Percentiles rank a stretch among this genome's conserved stretches.
These are phyloP conservation scores for Sarcophaga variegata DNA, from an alignment of 2,888 invertebrate genomes.

Conservation along the genomic window DNA sequence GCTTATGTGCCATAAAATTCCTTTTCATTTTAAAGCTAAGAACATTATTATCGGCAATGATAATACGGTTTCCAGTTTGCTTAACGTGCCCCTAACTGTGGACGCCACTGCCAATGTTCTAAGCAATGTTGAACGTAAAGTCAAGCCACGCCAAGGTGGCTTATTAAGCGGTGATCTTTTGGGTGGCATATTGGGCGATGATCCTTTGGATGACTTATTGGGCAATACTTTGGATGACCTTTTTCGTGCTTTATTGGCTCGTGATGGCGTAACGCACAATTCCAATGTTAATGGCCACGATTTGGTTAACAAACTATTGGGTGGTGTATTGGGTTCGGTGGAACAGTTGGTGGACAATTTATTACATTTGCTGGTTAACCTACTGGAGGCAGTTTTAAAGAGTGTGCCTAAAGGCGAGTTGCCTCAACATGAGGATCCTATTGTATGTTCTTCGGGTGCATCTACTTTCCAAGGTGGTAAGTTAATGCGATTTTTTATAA, in stretches of 20 bases:
- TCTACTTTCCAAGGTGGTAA: background rate
- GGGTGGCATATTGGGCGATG: background rate
- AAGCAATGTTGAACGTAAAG: conserved; percentile 15
- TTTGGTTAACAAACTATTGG: background rate
- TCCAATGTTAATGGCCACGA: conserved; percentile 16
- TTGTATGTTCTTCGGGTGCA: too few species aligned
- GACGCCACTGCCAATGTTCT: conserved; percentile 52
- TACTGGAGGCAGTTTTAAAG: conserved; percentile 14
- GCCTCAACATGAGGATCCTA: background rate
- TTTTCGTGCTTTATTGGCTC: conserved; percentile 10
- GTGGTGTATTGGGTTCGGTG: conserved; percentile 31
- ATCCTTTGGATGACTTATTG: background rate
- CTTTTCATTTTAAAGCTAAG: background rate
- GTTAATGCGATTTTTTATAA: background rate
- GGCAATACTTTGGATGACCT: conserved; percentile 29
- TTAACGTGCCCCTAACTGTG: conserved; percentile 30
- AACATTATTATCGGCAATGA: conserved; percentile 46
- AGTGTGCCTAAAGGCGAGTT: background rate
- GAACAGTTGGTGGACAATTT: conserved; percentile 10
- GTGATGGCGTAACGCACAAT: background rate
- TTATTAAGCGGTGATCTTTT: background rate
- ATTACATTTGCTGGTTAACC: conserved; percentile 6
- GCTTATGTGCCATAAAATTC: background rate
- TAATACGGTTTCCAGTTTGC: conserved; percentile 27
- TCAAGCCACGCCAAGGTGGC: too few species aligned